These are phyloP conservation scores for Chloromyia formosa DNA, from an alignment of 2,888 invertebrate species.

Conservation along the genomic window DNA sequence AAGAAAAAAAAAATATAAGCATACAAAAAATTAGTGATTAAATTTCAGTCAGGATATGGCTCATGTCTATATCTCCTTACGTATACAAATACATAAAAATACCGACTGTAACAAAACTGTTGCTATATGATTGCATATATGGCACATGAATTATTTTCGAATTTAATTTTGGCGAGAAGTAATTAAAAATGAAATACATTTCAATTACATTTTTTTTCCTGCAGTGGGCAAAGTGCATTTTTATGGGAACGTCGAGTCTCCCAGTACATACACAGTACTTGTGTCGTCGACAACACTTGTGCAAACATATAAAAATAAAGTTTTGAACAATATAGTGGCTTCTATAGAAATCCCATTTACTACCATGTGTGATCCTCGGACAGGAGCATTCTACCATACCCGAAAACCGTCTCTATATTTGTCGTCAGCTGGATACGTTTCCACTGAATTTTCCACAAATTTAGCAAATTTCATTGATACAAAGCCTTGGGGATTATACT, in stretches of 20 bases:
- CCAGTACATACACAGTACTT: background rate
- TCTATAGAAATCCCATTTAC: too few relatives aligned
- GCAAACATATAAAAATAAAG: too few relatives aligned
- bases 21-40: too few relatives aligned
- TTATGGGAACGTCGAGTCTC: background rate
- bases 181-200: conserved; percentile 41
- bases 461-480: conserved; percentile 25
- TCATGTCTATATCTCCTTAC: too few relatives aligned
- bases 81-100: too few relatives aligned
- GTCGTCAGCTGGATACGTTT: background rate
- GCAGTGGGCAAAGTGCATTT: background rate
- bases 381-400: too few relatives aligned
- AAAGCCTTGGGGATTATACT: conserved; percentile 35
- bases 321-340: too few relatives aligned
- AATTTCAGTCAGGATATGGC: too few relatives aligned
- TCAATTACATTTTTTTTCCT: conserved; percentile 23
- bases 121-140: background rate
- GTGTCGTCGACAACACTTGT: too few relatives aligned
- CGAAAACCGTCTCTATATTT: background rate
- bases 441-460: conserved; percentile 24
- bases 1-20: too few relatives aligned
- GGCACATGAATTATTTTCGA: conserved; percentile 37
- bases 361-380: too few relatives aligned
- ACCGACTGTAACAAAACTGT: too few relatives aligned
- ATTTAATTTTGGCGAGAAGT: conserved; percentile 35